Evolutionary conservation across 1,140 invertebrate species (phyloP).

Genomic region (Megathymus violae): DNA sequence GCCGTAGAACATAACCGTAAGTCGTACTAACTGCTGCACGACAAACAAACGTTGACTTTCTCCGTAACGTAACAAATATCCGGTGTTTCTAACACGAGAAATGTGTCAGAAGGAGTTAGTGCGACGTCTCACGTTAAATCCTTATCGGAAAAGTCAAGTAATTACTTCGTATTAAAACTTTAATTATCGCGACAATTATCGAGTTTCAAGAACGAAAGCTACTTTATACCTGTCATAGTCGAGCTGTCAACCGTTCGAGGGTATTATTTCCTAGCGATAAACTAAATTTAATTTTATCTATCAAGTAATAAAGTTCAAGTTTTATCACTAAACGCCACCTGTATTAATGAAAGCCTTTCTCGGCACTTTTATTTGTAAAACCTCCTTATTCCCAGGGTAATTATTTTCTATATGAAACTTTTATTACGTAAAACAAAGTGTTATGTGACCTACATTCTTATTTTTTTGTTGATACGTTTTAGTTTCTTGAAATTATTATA

Average conservation of each 20-base stretch:
- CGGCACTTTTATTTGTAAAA: conserved; percentile 36
- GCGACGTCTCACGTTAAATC: conserved; percentile 8
- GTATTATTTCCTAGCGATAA: not conserved
- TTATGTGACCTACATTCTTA: not conserved
- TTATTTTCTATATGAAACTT: conserved; percentile 39
- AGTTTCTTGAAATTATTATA: not conserved
- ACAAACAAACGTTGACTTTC: not conserved
- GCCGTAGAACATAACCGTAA: conserved; percentile 1
- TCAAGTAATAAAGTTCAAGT: conserved; percentile 35
- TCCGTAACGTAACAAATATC: conserved; percentile 5
- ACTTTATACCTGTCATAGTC: conserved; percentile 38
- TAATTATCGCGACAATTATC: conserved; percentile 26
- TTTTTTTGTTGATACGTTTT: not conserved
- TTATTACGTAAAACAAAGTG: conserved; percentile 4
- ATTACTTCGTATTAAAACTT: conserved; percentile 18
- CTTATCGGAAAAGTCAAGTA: conserved; percentile 21
- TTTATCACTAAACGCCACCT: conserved; percentile 20
- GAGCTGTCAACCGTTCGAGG: conserved; percentile 19
- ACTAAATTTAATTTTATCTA: conserved; percentile 36
- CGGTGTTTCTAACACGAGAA: conserved; percentile 12
- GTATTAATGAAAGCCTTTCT: conserved; percentile 29
- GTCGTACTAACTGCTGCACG: not conserved
- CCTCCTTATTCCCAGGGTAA: conserved; percentile 43
- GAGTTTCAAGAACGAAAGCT: conserved; percentile 28
- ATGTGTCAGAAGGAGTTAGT: conserved; percentile 17